These are phyloP conservation scores for Drosophila miranda DNA, from an alignment of 1,140 invertebrate genomes.

Conservation along the genomic window DNA sequence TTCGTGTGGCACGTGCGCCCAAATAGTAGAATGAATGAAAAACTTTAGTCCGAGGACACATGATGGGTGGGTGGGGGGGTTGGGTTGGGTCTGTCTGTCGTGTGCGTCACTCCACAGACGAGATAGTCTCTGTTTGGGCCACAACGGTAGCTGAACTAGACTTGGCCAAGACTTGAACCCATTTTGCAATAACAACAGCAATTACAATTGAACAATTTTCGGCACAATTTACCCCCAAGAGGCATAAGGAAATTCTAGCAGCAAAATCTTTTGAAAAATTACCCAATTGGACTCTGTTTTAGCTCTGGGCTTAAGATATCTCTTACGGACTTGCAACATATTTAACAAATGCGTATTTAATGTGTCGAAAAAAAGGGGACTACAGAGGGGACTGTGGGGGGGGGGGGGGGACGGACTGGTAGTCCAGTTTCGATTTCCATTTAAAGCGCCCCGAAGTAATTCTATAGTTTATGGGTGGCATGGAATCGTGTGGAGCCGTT, in stretches of 20 bases:
- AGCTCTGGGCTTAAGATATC: constrained; percentile 39
- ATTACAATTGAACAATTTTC: constrained; percentile 76
- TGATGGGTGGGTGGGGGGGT: not conserved
- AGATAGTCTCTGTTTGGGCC: constrained; percentile 57
- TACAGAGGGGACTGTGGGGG: not conserved
- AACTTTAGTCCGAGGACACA: constrained; percentile 36
- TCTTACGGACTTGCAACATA: constrained; percentile 62
- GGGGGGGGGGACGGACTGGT: not conserved
- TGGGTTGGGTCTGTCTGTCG: constrained; percentile 37
- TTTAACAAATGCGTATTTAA: constrained; percentile 77
- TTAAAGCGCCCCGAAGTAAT: constrained; percentile 68
- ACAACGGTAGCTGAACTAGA: constrained; percentile 70
- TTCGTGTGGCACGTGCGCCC: constrained; percentile 81
- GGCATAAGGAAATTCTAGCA: constrained; percentile 34
- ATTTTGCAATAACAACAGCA: constrained; percentile 67
- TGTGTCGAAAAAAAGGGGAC: constrained; percentile 53
- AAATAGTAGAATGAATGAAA: constrained; percentile 67
- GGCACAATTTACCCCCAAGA: constrained; percentile 47
- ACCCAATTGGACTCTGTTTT: constrained; percentile 44
- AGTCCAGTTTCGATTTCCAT: constrained; percentile 64
- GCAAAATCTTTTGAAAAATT: constrained; percentile 24
- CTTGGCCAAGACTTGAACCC: constrained; percentile 18
- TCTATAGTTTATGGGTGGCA: constrained; percentile 74
- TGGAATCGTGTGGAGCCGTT: constrained; percentile 60
- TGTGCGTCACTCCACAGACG: constrained; percentile 69